Evolutionary conservation across 1,140 invertebrate species (phyloP).

Genomic region (Apocrypta bakeri): DNA sequence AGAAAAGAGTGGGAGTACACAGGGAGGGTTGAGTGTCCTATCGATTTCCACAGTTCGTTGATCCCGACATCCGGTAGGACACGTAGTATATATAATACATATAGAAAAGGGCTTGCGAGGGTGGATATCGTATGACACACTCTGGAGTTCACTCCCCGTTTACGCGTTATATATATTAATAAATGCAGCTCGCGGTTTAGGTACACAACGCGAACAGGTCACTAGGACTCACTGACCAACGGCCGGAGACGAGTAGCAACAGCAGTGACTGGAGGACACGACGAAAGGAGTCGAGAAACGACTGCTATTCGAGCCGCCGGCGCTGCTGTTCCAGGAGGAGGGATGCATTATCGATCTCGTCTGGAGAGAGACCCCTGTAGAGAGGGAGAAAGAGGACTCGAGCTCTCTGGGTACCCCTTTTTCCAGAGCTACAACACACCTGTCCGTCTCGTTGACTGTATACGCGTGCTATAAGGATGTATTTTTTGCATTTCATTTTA

Average conservation of each 20-base stretch:
- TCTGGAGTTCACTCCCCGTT: neutral
- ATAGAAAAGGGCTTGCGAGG: neutral
- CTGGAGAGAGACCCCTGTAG: constrained; percentile 61
- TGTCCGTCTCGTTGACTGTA: constrained; percentile 40
- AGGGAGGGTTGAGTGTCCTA: constrained; percentile 30
- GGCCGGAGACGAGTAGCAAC: neutral
- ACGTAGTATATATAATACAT: neutral
- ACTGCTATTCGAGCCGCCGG: constrained; percentile 48
- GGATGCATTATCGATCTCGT: constrained; percentile 72
- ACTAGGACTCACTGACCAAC: neutral
- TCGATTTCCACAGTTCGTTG: constrained; percentile 43
- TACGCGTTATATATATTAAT: neutral
- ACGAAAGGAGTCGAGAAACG: neutral
- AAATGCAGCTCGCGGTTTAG: neutral
- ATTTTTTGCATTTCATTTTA: neutral
- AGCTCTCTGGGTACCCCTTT: constrained; percentile 51
- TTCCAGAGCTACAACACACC: constrained; percentile 49
- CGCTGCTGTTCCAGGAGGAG: constrained; percentile 22
- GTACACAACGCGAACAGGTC: neutral
- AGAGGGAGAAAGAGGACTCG: constrained; percentile 35
- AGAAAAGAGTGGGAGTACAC: neutral
- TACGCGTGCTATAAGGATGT: neutral
- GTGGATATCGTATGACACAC: neutral
- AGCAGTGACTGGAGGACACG: neutral
- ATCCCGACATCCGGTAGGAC: constrained; percentile 6